These are phyloP conservation scores for Eospalax fontanierii DNA, from an alignment of 2,797 vertebrate genomes.

Conservation along the genomic window DNA sequence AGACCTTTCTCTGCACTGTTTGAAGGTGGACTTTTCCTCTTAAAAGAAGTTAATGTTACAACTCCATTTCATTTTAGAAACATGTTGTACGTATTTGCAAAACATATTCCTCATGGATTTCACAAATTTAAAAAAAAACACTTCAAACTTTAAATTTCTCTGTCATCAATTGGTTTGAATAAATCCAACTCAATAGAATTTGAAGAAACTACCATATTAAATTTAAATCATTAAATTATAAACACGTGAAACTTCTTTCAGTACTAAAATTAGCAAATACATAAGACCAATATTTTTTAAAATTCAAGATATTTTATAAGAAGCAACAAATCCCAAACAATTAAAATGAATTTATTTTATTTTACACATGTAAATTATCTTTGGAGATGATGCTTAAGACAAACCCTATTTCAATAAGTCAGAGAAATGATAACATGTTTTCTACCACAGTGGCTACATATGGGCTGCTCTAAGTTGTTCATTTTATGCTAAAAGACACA, in stretches of 20 bases:
- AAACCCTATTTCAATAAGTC: slow-evolving; percentile 9
- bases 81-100: not conserved
- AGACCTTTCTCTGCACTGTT: not conserved
- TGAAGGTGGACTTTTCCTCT: not conserved
- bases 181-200: not conserved
- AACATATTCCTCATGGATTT: not conserved
- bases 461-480: not conserved
- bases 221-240: slow-evolving; percentile 24
- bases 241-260: not conserved
- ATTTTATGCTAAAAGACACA: slow-evolving; percentile 43
- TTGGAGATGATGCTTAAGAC: not conserved
- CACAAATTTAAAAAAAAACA: no score
- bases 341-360: not conserved
- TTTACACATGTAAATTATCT: not conserved
- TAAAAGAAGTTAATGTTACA: not conserved
- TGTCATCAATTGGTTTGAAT: no score
- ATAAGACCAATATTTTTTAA: not conserved
- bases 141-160: no score
- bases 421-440: not conserved
- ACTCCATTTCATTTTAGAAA: not conserved
- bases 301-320: not conserved
- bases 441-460: not conserved
- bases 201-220: not conserved
- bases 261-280: slow-evolving; percentile 28
- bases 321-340: not conserved